Evolutionary conservation across 2,113 vertebrate genomes (phyloP).

Genomic region (Oreochromis tanganicae): DNA sequence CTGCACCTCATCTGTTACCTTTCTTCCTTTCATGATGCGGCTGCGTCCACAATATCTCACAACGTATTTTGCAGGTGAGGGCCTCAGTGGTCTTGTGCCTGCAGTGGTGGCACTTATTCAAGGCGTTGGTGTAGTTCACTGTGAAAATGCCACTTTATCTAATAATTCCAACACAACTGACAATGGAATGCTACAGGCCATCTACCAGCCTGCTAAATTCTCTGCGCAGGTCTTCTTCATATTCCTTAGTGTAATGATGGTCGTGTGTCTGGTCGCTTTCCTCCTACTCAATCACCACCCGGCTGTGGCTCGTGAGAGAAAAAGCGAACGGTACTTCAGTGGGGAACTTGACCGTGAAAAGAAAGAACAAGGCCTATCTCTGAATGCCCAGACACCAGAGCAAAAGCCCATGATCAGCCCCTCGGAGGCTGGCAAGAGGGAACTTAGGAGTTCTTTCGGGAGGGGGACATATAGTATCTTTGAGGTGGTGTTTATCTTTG

Average conservation of each 20-base stretch:
- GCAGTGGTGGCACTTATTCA: constrained; percentile 76
- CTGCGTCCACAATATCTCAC: constrained; percentile 75
- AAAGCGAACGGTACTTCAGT: constrained; percentile 48
- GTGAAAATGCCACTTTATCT: constrained; percentile 54
- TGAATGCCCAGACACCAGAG: constrained; percentile 54
- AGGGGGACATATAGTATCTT: constrained; percentile 51
- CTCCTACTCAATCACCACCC: constrained; percentile 74
- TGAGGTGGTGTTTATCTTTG: constrained; percentile 72
- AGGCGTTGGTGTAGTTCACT: constrained; percentile 73
- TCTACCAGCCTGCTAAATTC: constrained; percentile 76
- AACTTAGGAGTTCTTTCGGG: constrained; percentile 55
- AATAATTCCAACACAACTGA: constrained; percentile 15
- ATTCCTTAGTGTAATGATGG: constrained; percentile 78
- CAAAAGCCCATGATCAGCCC: constrained; percentile 70
- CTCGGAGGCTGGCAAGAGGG: neutral
- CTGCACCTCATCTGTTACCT: constrained; percentile 85
- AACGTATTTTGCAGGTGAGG: constrained; percentile 79
- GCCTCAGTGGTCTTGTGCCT: constrained; percentile 79
- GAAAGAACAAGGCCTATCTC: constrained; percentile 49
- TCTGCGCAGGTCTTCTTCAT: constrained; percentile 76
- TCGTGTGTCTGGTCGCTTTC: constrained; percentile 70
- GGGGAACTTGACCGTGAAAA: constrained; percentile 29
- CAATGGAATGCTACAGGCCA: constrained; percentile 30
- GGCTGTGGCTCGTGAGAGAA: constrained; percentile 58
- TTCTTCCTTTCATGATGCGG: constrained; percentile 82